A percentile compares a stretch with the other conserved stretches of the same genome.
phyloP scores from a whole-genome alignment of 2,888 invertebrate genomes.

The Microctonus hyperodae region DNA sequence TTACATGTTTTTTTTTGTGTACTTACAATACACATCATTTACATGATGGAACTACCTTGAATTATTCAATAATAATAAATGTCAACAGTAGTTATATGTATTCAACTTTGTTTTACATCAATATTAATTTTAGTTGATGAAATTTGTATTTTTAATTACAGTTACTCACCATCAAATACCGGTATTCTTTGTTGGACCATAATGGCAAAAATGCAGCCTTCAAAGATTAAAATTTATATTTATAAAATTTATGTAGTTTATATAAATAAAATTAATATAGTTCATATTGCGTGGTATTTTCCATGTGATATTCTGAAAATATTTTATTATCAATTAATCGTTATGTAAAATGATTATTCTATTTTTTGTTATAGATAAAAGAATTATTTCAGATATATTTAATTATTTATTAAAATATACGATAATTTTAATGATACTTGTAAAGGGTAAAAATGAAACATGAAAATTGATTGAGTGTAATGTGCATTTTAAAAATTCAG shows the following conservation, averaged over 20 bases:
- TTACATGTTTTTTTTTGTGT: too few species aligned
- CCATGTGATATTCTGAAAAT: neutral
- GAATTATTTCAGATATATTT: neutral
- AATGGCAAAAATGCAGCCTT: neutral
- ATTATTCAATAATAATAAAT: neutral
- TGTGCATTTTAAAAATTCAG: too few species aligned
- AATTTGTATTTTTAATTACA: too few species aligned
- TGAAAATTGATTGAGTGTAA: neutral
- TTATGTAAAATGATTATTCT: neutral
- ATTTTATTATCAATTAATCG: neutral
- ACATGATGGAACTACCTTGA: too few species aligned
- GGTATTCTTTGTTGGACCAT: conserved; percentile 48
- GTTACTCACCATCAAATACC: conserved; percentile 44
- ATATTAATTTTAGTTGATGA: neutral
- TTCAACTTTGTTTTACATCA: neutral
- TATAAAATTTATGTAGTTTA: neutral
- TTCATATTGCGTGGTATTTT: neutral
- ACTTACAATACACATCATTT: too few species aligned
- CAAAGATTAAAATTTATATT: neutral
- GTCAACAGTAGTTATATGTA: neutral
- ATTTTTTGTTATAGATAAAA: neutral
- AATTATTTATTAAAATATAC: neutral
- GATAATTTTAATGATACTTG: neutral
- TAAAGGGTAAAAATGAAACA: neutral
- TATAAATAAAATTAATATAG: neutral